phyloP scores from a whole-genome alignment of 1,140 invertebrate species.

The Mya arenaria region DNA sequence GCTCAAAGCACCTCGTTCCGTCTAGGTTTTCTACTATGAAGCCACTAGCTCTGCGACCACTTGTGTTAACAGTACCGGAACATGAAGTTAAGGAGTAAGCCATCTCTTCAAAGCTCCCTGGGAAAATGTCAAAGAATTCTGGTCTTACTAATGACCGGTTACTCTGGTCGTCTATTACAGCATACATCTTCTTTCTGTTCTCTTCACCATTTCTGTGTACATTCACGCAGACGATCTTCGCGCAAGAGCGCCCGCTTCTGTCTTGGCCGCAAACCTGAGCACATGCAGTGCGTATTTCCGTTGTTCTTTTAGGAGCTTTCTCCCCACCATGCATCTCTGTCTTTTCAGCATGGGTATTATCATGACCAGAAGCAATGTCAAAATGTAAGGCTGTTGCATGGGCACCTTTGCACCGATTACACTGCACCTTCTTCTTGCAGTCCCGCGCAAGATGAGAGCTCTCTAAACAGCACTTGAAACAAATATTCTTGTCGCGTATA shows the following conservation, averaged over 20 bases:
- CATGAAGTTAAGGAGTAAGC: background rate
- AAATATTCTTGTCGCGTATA: background rate
- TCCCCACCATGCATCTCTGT: background rate
- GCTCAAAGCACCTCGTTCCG: background rate
- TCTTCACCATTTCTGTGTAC: background rate
- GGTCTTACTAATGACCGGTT: background rate
- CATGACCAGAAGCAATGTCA: background rate
- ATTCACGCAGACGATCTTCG: background rate
- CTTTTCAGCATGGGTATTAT: background rate
- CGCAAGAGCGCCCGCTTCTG: background rate
- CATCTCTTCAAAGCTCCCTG: too few relatives aligned
- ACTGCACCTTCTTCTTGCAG: background rate
- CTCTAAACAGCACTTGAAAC: background rate
- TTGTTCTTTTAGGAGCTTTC: background rate
- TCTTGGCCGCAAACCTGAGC: background rate
- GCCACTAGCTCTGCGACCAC: background rate
- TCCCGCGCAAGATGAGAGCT: background rate
- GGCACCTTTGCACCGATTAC: background rate
- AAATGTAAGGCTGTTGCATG: background rate
- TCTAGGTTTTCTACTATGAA: background rate
- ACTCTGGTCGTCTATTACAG: background rate
- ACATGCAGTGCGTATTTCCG: background rate
- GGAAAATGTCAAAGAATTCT: background rate
- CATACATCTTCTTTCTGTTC: background rate
- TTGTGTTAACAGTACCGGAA: background rate